phyloP scores from a whole-genome alignment of 2,113 vertebrate genomes.

The Halcyon senegalensis region DNA sequence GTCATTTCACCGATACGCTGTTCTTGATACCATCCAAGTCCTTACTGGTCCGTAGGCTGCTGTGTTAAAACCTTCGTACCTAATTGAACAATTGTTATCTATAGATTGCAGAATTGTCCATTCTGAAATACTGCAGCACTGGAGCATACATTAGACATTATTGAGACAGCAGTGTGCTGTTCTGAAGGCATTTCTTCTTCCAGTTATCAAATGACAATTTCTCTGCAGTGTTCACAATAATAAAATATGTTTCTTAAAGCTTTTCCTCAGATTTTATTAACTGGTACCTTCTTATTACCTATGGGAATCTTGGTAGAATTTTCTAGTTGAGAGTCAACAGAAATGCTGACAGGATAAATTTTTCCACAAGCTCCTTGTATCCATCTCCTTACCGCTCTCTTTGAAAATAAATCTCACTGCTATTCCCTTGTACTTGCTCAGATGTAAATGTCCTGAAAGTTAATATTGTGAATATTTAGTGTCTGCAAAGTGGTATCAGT shows the following conservation, averaged over 20 bases:
- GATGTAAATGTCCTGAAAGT: neutral
- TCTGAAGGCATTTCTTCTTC: conserved; percentile 7
- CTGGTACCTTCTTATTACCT: neutral
- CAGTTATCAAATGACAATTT: neutral
- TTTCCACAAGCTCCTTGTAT: neutral
- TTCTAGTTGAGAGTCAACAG: neutral
- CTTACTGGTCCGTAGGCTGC: conserved; percentile 37
- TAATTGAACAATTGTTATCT: neutral
- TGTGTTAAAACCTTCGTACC: neutral
- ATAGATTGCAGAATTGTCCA: neutral
- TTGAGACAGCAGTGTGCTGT: neutral
- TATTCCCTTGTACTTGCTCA: neutral
- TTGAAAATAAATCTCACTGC: neutral
- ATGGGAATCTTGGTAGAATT: neutral
- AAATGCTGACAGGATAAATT: neutral
- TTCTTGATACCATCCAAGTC: conserved; percentile 24
- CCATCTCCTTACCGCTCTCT: neutral
- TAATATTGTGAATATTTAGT: neutral
- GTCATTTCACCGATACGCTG: neutral
- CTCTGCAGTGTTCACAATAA: neutral
- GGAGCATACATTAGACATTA: neutral
- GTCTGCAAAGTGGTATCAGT: neutral
- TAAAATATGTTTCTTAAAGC: neutral
- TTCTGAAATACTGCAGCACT: neutral
- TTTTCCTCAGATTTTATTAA: neutral